phyloP scores from a whole-genome alignment of 2,113 vertebrate genomes.

The Otis tarda region DNA sequence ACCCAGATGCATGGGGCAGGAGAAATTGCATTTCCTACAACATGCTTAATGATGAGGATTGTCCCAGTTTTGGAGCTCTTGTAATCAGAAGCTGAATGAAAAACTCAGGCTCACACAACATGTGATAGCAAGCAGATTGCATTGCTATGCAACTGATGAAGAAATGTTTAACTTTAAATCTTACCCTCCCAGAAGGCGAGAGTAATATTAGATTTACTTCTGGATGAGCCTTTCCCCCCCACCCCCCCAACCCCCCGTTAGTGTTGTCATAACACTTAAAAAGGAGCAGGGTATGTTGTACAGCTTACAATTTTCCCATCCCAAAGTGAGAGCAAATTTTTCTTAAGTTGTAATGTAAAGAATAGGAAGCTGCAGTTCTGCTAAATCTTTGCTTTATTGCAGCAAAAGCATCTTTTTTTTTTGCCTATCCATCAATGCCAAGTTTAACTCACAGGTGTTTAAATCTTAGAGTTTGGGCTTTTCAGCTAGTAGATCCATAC shows the following conservation, averaged over 20 bases:
- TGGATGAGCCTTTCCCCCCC: background rate
- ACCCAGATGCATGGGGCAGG: accelerated
- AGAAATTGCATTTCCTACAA: background rate
- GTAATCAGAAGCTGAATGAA: background rate
- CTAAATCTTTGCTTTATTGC: background rate
- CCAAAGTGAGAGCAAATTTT: background rate
- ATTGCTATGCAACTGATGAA: background rate
- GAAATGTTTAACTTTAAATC: background rate
- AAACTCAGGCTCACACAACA: background rate
- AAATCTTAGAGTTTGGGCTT: background rate
- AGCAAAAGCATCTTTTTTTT: background rate
- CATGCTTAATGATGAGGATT: background rate
- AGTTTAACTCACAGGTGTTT: background rate
- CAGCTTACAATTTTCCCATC: background rate
- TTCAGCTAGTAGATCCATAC: background rate
- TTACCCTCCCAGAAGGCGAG: background rate
- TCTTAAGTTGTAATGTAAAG: background rate
- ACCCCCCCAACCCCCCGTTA: background rate
- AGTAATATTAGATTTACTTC: background rate
- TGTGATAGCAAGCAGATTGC: background rate
- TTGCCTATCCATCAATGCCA: background rate
- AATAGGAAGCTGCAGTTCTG: background rate
- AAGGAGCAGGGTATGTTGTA: background rate
- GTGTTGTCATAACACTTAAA: background rate
- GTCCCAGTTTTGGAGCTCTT: background rate